Evolutionary conservation across 1,140 invertebrate genomes (phyloP), one percentile per base, ranked within the genome.

Genomic region (Aporrectodea caliginosa): DNA sequence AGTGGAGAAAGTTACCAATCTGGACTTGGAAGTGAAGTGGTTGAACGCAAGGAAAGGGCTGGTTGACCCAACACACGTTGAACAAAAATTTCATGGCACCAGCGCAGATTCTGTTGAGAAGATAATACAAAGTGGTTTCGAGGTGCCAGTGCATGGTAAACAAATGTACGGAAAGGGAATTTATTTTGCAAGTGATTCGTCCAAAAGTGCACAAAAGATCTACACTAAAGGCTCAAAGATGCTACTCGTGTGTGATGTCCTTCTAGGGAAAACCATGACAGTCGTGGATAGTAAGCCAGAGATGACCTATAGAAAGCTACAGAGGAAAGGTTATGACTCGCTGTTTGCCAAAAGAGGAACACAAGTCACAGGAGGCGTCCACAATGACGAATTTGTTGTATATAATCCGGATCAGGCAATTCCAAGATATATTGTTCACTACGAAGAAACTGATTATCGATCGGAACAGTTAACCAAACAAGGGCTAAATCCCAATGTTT

Each of bases 211-310:
- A 12, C n/a, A 32, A 35, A 32, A 76, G 14, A 58, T 71, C 32
- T 76, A 76, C 34, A 76, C 74, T 29, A 76, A 76, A 72, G 74
- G 31, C 29, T 76, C 74, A 2, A 76, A 76, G 12, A 76, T 58
- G 74, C 74, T 76, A 29, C n/a, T 76, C 2, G n/a, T 76, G 34
- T 76, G 74, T 27, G 74, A 76, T 12, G 74, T 76, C 6, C 74
- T 76, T 6, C 74, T 76, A 72, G 74, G 74, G 22, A 72, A 76
- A 27, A 71, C 6, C 74, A 12, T 76, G n/a, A 76, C 74, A 12
- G 74, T 76, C 34, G 29, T 12, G 14, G 6, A 29, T 35, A 12
- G 6, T 12, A 71, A 6, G 31, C n/a, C 34, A 27, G 74, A 35
- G 6, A 76, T 72, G 74, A n/a, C 69, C 34, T 58, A 12, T 29